Evolutionary conservation across 2,888 invertebrate genomes (phyloP).

Genomic region (Megamerina dolium): DNA sequence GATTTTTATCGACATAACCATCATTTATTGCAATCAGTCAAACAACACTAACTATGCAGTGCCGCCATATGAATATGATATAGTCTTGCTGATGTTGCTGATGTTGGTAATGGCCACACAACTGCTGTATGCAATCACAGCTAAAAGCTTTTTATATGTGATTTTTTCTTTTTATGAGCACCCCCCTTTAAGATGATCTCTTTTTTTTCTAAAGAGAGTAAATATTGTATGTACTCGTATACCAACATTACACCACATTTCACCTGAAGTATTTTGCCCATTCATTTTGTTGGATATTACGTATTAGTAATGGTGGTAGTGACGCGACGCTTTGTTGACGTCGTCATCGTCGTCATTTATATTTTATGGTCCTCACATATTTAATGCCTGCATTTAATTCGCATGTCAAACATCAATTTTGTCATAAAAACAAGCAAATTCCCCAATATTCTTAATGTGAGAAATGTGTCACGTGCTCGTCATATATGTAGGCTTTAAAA

Average conservation of each 20-base stretch:
- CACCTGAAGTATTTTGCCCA: too few relatives aligned
- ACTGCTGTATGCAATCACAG: background rate
- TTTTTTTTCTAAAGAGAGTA: too few relatives aligned
- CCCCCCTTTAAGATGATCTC: background rate
- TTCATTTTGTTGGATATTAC: too few relatives aligned
- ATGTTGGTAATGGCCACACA: background rate
- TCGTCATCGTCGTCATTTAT: too few relatives aligned
- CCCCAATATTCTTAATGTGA: conserved; percentile 32
- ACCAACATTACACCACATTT: too few relatives aligned
- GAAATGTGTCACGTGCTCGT: conserved; percentile 40
- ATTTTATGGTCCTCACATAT: too few relatives aligned
- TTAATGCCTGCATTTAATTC: conserved; percentile 24
- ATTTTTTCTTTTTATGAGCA: background rate
- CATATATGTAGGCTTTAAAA: too few relatives aligned
- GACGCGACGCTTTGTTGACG: too few relatives aligned
- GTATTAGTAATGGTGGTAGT: too few relatives aligned
- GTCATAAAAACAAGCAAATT: conserved; percentile 28
- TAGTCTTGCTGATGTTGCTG: too few relatives aligned
- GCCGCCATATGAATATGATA: too few relatives aligned
- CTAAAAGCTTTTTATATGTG: background rate
- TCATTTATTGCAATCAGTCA: conserved; percentile 12
- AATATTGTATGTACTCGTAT: too few relatives aligned
- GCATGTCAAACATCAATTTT: conserved; percentile 41
- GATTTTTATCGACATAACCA: conserved; percentile 5
- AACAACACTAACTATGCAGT: background rate